phyloP scores from a whole-genome alignment of 23 tunicate genomes.

The Styela clava region DNA sequence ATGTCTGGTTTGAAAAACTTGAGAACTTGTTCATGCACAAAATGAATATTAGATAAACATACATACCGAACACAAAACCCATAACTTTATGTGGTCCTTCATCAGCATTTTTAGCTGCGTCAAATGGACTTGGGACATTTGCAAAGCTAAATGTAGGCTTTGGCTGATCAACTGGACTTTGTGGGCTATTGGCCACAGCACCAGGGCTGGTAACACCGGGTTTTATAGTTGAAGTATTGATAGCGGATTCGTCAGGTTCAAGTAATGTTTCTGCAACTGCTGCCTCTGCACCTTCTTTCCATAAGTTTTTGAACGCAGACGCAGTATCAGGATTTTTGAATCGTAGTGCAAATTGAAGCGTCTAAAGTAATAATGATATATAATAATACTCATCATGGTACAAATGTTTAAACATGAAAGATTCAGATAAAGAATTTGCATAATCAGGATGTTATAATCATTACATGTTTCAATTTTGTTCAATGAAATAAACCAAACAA shows the following conservation, averaged over 20 bases:
- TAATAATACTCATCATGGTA: no score
- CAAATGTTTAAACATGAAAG: no score
- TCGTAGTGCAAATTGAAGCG: slow-evolving; percentile 68
- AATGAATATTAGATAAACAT: no score
- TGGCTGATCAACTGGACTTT: slow-evolving; percentile 50
- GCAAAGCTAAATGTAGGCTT: slow-evolving; percentile 67
- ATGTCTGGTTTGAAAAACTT: no score
- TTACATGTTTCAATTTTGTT: no score
- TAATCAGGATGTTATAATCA: no score
- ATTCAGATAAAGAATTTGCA: no score
- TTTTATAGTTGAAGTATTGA: slow-evolving; percentile 1
- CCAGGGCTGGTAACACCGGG: slow-evolving; percentile 12
- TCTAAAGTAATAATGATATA: slow-evolving; percentile 11
- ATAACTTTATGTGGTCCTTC: slow-evolving; percentile 19
- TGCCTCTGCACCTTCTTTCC: slow-evolving; percentile 56
- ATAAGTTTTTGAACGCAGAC: slow-evolving; percentile 28
- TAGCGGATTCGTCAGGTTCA: slow-evolving; percentile 22
- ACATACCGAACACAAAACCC: slow-evolving; percentile 33
- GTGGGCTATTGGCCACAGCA: background rate
- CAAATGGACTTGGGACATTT: slow-evolving; percentile 52
- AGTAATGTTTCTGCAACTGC: slow-evolving; percentile 25
- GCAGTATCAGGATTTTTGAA: slow-evolving; percentile 59
- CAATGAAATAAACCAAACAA: no score
- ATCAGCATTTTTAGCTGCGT: background rate
- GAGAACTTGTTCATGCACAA: no score